A percentile compares a stretch with the other conserved stretches of the same genome.
These are phyloP conservation scores for Coelinius sp. DNA, from an alignment of 2,888 invertebrate species.

Conservation along the genomic window DNA sequence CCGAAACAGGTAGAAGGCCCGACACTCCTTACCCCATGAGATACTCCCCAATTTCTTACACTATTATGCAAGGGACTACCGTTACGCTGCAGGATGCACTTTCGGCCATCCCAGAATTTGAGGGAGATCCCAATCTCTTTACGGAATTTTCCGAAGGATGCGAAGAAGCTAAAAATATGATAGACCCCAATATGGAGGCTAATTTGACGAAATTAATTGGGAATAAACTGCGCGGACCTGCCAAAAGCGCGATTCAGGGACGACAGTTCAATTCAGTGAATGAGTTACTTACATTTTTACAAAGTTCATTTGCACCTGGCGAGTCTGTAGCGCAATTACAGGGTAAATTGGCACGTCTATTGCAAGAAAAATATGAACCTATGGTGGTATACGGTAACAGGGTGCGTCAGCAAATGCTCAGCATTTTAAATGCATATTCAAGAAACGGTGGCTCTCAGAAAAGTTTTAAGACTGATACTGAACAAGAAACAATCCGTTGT, in stretches of 20 bases:
- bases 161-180: neutral
- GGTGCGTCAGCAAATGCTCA: neutral
- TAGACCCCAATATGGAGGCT: neutral
- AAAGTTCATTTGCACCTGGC: neutral
- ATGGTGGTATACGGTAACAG: neutral
- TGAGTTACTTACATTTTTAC: neutral
- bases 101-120: neutral
- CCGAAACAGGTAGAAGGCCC: neutral
- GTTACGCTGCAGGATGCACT: neutral
- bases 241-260: neutral
- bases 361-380: neutral
- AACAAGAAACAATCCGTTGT: neutral
- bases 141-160: neutral
- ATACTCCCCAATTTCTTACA: neutral
- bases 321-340: constrained; percentile 17
- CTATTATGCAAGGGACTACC: neutral
- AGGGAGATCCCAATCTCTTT: neutral
- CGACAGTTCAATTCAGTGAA: neutral
- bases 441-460: neutral
- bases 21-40: neutral
- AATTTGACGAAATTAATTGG: neutral
- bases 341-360: neutral
- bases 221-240: neutral
- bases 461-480: neutral
- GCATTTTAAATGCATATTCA: neutral